Evolutionary conservation across 2,888 invertebrate genomes (phyloP), one percentile per base, ranked within the genome.

Genomic region (Acanthopleura granulata): DNA sequence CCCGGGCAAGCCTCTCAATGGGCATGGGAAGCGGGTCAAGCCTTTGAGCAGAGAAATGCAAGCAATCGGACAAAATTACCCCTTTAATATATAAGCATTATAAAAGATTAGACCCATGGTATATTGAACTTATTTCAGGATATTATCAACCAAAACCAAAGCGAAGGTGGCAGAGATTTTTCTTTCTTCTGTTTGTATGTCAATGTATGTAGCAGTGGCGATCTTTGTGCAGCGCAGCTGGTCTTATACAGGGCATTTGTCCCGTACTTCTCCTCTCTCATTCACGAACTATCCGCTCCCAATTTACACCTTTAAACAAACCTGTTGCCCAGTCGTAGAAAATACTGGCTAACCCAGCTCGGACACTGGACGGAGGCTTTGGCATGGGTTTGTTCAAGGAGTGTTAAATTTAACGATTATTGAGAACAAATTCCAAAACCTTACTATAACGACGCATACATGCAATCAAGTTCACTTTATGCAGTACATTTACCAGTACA

Each of bases 81-180:
- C 3, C 57, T n/a, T 57, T 57, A 57, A 57, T 57, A 57, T 57
- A 57, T 57, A 57, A 57, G 57, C 57, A 57, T 57, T 57, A 57
- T 18, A 57, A 57, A 57, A 57, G 57, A 57, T 57, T 57, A 57
- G 22, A 22, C n/a, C n/a, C 57, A 57, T 12, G 57, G 57, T 57
- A 57, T 57, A 57, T 57, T 57, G 22, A 57, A 57, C 57, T 57
- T 22, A 57, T 57, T 57, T 57, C 3, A n/a, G 57, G 6, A n/a
- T 57, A 57, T 57, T 57, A 57, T 57, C 18, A 22, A 12, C n/a
- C n/a, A 57, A 57, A 6, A 57, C 57, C n/a, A 57, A 57, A n/a
- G 57, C 3, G 57, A 22, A n/a, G 57, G 57, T 57, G 57, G 57
- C n/a, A 57, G 57, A 22, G n/a, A 57, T 57, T 57, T 57, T 57